phyloP scores from a whole-genome alignment of 1,140 invertebrate genomes.

The Sarcophaga peregrina region DNA sequence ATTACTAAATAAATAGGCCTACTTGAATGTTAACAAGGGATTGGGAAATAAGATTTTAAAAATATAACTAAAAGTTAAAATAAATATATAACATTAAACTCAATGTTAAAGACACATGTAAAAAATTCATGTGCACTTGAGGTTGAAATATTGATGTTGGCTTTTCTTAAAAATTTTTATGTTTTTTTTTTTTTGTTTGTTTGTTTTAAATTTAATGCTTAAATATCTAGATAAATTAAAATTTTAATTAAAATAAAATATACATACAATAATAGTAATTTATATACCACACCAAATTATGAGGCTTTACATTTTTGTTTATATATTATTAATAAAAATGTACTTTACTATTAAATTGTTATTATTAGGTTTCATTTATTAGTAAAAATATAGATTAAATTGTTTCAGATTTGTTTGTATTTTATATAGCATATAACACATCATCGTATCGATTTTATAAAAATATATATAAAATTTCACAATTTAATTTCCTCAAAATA shows the following conservation, averaged over 20 bases:
- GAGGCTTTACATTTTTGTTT: not conserved
- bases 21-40: not conserved
- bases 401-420: slow-evolving; percentile 24
- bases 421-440: slow-evolving; percentile 37
- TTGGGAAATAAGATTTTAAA: not conserved
- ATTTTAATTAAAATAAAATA: slow-evolving; percentile 38
- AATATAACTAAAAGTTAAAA: slow-evolving; percentile 8
- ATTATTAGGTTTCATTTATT: not conserved
- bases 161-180: too few species aligned
- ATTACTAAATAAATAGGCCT: slow-evolving; percentile 2
- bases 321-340: not conserved
- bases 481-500: slow-evolving; percentile 33
- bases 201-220: not conserved
- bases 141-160: not conserved
- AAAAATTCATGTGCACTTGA: slow-evolving; percentile 37
- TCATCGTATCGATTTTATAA: slow-evolving; percentile 24
- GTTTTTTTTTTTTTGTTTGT: not conserved
- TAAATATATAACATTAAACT: slow-evolving; percentile 28
- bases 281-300: slow-evolving; percentile 34
- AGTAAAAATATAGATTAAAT: slow-evolving; percentile 12
- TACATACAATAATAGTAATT: slow-evolving; percentile 8
- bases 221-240: not conserved
- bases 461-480: slow-evolving; percentile 39
- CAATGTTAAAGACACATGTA: slow-evolving; percentile 40
- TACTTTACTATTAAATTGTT: not conserved